Evolutionary conservation across 2,113 vertebrate genomes (phyloP), one percentile per base, ranked within the genome.

Genomic region (Neolamprologus devosi): DNA sequence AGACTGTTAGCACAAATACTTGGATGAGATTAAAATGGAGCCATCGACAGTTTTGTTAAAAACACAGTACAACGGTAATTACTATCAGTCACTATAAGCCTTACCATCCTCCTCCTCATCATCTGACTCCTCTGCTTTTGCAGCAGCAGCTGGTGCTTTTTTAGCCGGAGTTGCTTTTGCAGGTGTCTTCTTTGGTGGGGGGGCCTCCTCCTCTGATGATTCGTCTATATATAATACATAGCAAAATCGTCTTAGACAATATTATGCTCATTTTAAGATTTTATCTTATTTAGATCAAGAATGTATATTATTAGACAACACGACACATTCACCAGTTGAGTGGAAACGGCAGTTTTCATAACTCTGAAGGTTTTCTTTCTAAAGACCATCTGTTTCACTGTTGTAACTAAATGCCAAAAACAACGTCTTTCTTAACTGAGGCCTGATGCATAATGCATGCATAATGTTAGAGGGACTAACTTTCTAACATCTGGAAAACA

Each of bases 81-180:
- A 28, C 40, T 3, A 17, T 73, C 40, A 28, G 68, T 75, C 3
- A 75, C 14, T 47, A 47, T 47, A 1, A 47, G 6, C 30, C 83
- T 55, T 91, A 92, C 87, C 97, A 4, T 97, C 97, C 0, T 97
- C 97, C 0, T 97, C 97, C 0, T 97, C 97, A 0, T 97, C 97
- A 2, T 97, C 97, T 0, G 96, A 97, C 12, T 97, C 96, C 10
- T 97, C 95, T 2, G 94, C 87, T 51, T 91, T 97, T 93, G 88
- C 79, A 3, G 94, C 88, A 3, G 88, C 58, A 3, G 83, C 91
- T 35, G 93, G 82, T 11, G 89, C 26, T 0, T 90, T 7, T 88
- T 94, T 95, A 8, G 90, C 90, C 2, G 92, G 86, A 17, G 87
- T 79, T 10, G 87, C 87, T 85, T 96, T 96, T 10, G 87, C 93